These are phyloP conservation scores for Rousettus madagascariensis DNA, from an alignment of 2,797 vertebrate genomes.

Conservation along the genomic window DNA sequence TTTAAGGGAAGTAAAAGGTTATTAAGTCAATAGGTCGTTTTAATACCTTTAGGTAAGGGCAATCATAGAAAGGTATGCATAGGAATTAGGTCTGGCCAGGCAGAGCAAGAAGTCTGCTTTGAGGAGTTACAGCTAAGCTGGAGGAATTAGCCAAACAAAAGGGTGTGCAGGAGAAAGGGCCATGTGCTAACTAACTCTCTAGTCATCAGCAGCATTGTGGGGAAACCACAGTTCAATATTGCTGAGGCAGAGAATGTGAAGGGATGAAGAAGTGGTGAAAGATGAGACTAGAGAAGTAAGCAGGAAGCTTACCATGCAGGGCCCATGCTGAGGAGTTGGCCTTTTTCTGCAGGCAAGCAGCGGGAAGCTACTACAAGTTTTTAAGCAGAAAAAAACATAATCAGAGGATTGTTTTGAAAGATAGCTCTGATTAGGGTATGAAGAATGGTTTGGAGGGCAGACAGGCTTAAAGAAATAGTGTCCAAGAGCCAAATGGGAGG, in stretches of 20 bases:
- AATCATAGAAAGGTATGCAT: rapidly evolving
- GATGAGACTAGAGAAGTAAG: background rate
- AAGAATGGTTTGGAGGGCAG: background rate
- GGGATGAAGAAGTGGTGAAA: background rate
- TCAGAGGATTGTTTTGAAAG: background rate
- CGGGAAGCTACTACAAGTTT: background rate
- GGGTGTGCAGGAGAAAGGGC: background rate
- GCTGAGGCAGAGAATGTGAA: background rate
- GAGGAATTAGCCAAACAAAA: background rate
- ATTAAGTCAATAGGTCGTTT: background rate
- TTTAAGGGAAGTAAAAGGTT: background rate
- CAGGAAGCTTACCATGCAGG: background rate
- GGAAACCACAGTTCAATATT: background rate
- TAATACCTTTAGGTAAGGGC: background rate
- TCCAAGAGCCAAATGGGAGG: background rate
- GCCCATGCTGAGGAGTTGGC: background rate
- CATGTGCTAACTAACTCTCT: background rate
- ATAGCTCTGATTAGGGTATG: background rate
- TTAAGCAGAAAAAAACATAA: background rate
- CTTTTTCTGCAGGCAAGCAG: background rate
- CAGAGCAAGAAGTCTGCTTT: no score
- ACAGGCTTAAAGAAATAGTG: background rate
- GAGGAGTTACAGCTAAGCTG: background rate
- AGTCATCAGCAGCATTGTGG: background rate
- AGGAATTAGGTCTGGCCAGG: background rate